Base-by-base conservation (phyloP, 2,113 vertebrate genomes). In the Ictalurus furcatus region DNA sequence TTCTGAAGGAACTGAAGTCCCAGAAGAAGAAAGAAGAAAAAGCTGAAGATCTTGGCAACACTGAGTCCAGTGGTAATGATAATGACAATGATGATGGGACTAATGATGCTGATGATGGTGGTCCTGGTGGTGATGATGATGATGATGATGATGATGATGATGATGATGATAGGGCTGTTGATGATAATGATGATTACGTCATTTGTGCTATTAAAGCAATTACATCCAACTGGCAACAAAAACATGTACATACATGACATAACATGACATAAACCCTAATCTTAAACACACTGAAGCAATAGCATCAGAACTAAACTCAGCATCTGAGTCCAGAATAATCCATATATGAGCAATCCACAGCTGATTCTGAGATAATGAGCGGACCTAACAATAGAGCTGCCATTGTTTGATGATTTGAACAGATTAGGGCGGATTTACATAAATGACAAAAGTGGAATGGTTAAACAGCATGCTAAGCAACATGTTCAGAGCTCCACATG, bases 391-490 rank as follows among this genome's bases (percentile, higher is more conserved):
- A 74, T 28, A 73, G 52, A 30, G 74, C 14, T 88, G 69, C 78
- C 78, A 86, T 84, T 37, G 17, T 71, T 90, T 84, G 87, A 84
- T 80, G 80, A 61, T 83, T 86, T 71, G 44, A 90, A 90, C 69
- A 88, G 73, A 90, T 87, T 88, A 89, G 79, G 84, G 25, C 23
- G 40, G 84, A 86, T 91, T 91, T 87, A 90, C 78, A 82, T 87
- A 86, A 88, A 91, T 86, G 79, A 80, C 67, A 21, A 71, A 88
- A 73, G 61, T 78, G 58, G 21, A 73, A 79, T 63, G 67, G 89
- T 84, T 90, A 90, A 91, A 86, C 84, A 86, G 78, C 25, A 56
- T 40, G 67, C 88, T 91, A 86, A 88, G 89, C 84, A 90, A 90
- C 86, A 88, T 89, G 88, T 86, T 89, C 87, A 48, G 86, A 88